phyloP scores from a whole-genome alignment of 2,113 vertebrate genomes.

The Hyperoodon ampullatus region DNA sequence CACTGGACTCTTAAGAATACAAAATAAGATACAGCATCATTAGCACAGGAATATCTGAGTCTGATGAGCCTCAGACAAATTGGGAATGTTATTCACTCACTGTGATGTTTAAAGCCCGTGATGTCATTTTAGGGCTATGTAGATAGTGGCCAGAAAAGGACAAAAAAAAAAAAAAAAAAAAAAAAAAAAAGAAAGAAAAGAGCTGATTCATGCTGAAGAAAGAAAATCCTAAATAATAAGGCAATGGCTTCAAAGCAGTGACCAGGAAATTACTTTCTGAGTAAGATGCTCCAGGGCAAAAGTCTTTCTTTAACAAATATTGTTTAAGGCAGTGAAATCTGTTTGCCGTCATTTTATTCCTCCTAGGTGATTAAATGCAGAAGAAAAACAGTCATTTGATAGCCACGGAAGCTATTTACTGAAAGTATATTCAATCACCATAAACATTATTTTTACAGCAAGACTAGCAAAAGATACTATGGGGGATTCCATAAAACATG shows the following conservation, averaged over 20 bases:
- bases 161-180: background rate
- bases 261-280: slow-evolving; percentile 76
- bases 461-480: slow-evolving; percentile 71
- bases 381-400: slow-evolving; percentile 72
- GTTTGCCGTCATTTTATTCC: slow-evolving; percentile 69
- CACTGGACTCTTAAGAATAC: background rate
- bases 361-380: slow-evolving; percentile 74
- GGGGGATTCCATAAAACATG: slow-evolving; percentile 72
- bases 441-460: slow-evolving; percentile 78
- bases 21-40: background rate
- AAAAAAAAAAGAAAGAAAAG: background rate
- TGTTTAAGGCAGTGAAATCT: slow-evolving; percentile 73
- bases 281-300: slow-evolving; percentile 62
- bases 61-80: background rate
- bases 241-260: slow-evolving; percentile 38
- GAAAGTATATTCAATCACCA: slow-evolving; percentile 76
- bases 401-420: slow-evolving; percentile 72
- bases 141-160: background rate
- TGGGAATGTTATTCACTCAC: background rate
- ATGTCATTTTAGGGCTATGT: slow-evolving; percentile 20
- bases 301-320: slow-evolving; percentile 75
- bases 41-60: background rate
- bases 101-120: slow-evolving; percentile 29
- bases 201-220: slow-evolving; percentile 48
- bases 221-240: slow-evolving; percentile 59